Base-by-base conservation (phyloP, 2,888 invertebrate species). In the Stenoptilia bipunctidactyla region DNA sequence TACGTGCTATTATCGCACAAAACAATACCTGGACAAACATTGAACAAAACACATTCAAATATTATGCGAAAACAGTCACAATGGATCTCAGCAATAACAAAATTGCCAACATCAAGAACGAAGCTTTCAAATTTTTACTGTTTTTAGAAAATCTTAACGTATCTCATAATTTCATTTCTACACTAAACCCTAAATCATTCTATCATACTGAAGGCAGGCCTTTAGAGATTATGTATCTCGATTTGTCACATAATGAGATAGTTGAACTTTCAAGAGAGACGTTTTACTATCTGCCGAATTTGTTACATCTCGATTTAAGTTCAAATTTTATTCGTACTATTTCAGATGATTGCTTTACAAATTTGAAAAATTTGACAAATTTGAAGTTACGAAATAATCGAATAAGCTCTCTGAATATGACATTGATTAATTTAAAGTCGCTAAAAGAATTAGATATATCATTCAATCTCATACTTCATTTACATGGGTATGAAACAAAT, bases 221-320 rank as follows among this genome's bases (percentile, higher is more conserved):
- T 10, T 52, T 55, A 2, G 33, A 40, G 14, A 38, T 79, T 1
- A 41, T 50, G 27, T 41, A 44, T 12, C 45, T 80, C 13, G 74
- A 79, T 51, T 44, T 80, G 9, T 76, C 77, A 0, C 45, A 57
- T 33, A 80, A 80, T 43, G 43, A 41, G 27, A 35, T 80, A 2
- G 41, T 42, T 10, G 41, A 45, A 37, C 40, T 80, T n/a, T 47
- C 51, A 14, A 45, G 47, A 40, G 56, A 66, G 15, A 20, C 55
- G 0, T 53, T 80, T 10, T 46, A 48, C 10, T 44, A 54, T 35
- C 39, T 68, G 12, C 42, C 57, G 0, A 53, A 49, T n/a, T 46
- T 79, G n/a, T 45, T 45, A n/a, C 43, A 33, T 10, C 45, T 80
- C 36, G 50, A 67, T 48, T 49, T 82, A 42, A 54, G 70, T 39